Evolutionary conservation across 2,113 vertebrate species (phyloP).

Genomic region (Ifrita kowaldi): DNA sequence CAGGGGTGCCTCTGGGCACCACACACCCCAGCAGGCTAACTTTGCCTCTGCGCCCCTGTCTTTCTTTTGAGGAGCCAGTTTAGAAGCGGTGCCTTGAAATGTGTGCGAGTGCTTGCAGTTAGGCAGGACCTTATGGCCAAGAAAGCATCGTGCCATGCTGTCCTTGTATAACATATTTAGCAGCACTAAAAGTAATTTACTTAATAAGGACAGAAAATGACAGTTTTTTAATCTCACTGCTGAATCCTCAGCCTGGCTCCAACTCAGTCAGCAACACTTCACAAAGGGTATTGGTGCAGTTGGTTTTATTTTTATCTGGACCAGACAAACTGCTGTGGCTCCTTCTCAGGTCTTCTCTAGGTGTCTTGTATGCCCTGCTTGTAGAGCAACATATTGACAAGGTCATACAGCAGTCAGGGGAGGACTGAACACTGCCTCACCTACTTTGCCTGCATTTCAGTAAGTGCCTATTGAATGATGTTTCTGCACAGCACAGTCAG

Average conservation of each 20-base stretch:
- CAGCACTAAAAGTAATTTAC: background rate
- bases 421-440: background rate
- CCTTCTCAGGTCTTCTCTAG: background rate
- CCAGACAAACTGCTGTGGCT: background rate
- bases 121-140: background rate
- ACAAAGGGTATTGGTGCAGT: background rate
- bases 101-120: background rate
- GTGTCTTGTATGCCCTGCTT: background rate
- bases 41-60: background rate
- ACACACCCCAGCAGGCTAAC: fast-evolving
- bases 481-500: background rate
- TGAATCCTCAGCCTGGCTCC: background rate
- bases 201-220: background rate
- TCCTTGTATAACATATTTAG: background rate
- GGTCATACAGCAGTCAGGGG: background rate
- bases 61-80: background rate
- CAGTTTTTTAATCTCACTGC: background rate
- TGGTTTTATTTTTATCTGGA: background rate
- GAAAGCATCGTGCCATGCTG: background rate
- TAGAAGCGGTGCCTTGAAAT: background rate
- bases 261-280: background rate
- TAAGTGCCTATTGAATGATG: background rate
- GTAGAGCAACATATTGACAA: background rate
- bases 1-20: background rate
- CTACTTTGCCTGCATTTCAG: background rate